These are phyloP conservation scores for Climacteris rufus DNA, from an alignment of 2,113 vertebrate genomes.

Conservation along the genomic window DNA sequence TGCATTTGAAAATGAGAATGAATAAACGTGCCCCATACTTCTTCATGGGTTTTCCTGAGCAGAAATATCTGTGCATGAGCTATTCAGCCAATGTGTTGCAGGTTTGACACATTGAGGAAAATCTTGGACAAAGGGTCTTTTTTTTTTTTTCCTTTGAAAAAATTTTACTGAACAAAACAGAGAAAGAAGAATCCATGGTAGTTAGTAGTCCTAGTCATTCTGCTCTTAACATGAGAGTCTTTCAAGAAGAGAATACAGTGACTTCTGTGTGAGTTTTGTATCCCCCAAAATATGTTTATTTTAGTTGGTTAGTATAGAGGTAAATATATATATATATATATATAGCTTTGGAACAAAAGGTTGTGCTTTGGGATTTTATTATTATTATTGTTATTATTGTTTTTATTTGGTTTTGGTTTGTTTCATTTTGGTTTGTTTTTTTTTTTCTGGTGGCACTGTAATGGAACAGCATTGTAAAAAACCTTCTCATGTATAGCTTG, in stretches of 20 bases:
- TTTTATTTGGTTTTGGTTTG: not conserved
- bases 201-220: not conserved
- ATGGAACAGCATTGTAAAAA: not conserved
- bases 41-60: not conserved
- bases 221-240: not conserved
- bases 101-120: not conserved
- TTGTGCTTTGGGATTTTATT: not conserved
- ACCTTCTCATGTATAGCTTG: not conserved
- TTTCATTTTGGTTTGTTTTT: not conserved
- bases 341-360: not conserved
- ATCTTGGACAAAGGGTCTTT: not conserved
- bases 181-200: not conserved
- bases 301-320: not conserved
- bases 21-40: not conserved
- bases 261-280: not conserved
- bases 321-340: not conserved
- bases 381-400: not conserved
- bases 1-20: slow-evolving; percentile 38
- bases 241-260: not conserved
- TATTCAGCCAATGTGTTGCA: not conserved
- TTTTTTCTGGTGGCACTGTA: not conserved
- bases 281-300: not conserved
- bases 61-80: not conserved
- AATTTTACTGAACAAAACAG: not conserved
- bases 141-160: not conserved